Evolutionary conservation across 2,113 vertebrate species (phyloP).

Genomic region (Callocephalon fimbriatum): DNA sequence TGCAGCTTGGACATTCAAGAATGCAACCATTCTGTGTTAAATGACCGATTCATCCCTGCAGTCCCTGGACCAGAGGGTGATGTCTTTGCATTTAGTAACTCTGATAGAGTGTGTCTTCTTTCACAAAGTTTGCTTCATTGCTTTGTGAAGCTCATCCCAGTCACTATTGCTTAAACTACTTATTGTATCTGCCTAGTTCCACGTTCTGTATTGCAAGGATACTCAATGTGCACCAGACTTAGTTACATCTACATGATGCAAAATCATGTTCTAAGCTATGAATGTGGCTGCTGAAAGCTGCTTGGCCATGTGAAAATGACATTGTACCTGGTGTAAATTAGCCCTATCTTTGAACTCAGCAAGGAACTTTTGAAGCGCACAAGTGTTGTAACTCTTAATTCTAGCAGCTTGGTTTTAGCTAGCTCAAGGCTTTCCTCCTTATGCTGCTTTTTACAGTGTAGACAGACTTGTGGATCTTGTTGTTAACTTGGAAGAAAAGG

Average conservation of each 20-base stretch:
- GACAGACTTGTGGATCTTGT: background rate
- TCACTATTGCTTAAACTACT: background rate
- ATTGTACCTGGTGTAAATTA: background rate
- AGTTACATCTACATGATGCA: background rate
- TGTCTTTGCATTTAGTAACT: background rate
- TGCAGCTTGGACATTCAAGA: background rate
- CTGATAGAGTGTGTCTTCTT: background rate
- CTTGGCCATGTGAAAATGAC: background rate
- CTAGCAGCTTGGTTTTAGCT: background rate
- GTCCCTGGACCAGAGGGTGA: background rate
- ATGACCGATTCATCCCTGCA: background rate
- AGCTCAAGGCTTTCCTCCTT: background rate
- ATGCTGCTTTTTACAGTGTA: background rate
- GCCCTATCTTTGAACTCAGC: background rate
- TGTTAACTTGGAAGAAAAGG: background rate
- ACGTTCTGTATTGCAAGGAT: background rate
- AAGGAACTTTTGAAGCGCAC: background rate
- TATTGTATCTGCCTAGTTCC: background rate
- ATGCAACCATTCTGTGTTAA: background rate
- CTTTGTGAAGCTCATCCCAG: background rate
- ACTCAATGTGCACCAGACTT: accelerated
- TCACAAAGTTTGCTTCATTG: background rate
- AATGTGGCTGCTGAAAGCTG: background rate
- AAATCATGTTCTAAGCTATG: background rate
- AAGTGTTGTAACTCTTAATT: background rate